Conservation (phyloP, 2,113 vertebrate genomes). For the Scopus umbretta region DNA sequence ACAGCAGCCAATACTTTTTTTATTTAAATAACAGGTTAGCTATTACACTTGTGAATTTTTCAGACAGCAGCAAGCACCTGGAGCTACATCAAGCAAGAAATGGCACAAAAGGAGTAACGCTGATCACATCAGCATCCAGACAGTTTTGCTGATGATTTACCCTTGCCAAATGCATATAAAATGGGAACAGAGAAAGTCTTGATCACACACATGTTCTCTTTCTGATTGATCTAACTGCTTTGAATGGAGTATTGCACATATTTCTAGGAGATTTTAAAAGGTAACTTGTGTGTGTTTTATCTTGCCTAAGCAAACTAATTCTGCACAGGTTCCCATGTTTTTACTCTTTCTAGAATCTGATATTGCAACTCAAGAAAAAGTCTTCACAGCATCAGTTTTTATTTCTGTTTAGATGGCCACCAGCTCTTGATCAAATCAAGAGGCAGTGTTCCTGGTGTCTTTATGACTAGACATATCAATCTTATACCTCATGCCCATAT, state of each 20-base stretch:
- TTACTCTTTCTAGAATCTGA: not conserved
- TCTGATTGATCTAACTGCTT: not conserved
- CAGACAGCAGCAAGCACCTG: not conserved
- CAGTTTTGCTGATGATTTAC: not conserved
- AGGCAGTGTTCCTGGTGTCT: not conserved
- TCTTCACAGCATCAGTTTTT: not conserved
- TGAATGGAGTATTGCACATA: not conserved
- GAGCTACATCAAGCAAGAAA: not conserved
- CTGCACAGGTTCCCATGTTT: not conserved
- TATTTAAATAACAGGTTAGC: not conserved
- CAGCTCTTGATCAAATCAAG: not conserved
- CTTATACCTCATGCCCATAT: not conserved
- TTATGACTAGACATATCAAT: not conserved
- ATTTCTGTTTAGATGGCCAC: not conserved
- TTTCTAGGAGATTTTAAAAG: not conserved
- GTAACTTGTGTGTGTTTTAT: not conserved
- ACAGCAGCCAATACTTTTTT: not conserved
- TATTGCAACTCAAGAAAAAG: not conserved
- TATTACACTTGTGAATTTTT: not conserved
- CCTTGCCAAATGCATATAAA: not conserved
- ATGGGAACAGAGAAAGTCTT: not conserved
- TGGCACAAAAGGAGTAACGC: not conserved
- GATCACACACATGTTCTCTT: not conserved
- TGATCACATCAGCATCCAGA: rapidly evolving
- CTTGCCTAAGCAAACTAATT: not conserved